Base-by-base conservation (phyloP, 2,888 invertebrate species). In the Calliphora vomitoria region DNA sequence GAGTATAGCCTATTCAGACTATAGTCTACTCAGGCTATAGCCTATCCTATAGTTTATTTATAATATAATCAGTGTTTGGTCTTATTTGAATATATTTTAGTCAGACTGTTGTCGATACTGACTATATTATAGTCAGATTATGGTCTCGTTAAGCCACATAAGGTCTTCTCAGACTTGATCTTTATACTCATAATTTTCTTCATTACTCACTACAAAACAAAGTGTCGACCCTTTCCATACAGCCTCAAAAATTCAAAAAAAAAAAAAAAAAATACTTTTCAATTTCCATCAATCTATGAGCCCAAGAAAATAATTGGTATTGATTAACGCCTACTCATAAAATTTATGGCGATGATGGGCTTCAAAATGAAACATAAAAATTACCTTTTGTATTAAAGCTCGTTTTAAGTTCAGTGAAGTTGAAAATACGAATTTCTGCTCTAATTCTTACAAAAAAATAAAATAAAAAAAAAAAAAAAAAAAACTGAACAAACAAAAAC, bases 311-410 rank as follows among this genome's bases (percentile, higher is more conserved):
- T 82, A 74, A 82, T 82, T 82, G 74, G 55, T 71, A 75, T 83
- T 76, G 83, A 83, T 83, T 75, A 80, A 76, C 86, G 86, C 86
- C 86, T 87, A 87, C 86, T 80, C 75, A 50, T 66, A 78, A 76
- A 80, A 87, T 87, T 75, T 83, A 79, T 83, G 86, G 47, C 69
- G 50, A 38, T 62, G 69, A 64, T 86, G 86, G 86, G 83, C 86
- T 87, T 87, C 86, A 87, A 79, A 83, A 64, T 50, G 55, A 76
- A 60, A 3, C 47, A 25, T 35, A 4, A 44, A 68, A 53, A 31
- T 64, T 10, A 20, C 15, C 4, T 31, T 20, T 47, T 53, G 10
- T 35, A 58, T 15, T 41, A 38, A 15, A 60, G 66, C 79, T 68
- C 62, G 47, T 58, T 69, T 72, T 75, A 72, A 87, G 83, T 83